Conservation (phyloP, 2,888 invertebrate species). For the Pachycephus smyrnensis region DNA sequence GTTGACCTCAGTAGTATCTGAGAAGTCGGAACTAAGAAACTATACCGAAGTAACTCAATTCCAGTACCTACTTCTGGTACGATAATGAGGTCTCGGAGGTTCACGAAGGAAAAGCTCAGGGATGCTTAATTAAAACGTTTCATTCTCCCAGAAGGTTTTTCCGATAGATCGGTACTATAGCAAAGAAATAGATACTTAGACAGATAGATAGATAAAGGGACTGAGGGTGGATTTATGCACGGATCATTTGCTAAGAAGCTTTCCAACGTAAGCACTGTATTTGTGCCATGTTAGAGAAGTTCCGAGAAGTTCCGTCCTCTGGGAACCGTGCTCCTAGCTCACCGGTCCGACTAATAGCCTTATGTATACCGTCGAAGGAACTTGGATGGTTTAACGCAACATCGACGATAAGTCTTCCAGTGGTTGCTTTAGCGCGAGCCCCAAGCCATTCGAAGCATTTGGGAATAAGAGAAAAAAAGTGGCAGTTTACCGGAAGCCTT, state of each 20-base stretch:
- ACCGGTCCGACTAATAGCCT: slow-evolving; percentile 17
- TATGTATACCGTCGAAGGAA: neutral
- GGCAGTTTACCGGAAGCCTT: neutral
- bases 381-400: neutral
- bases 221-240: neutral
- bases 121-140: slow-evolving; percentile 3
- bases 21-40: neutral
- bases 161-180: neutral
- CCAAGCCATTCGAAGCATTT: neutral
- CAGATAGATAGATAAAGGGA: neutral
- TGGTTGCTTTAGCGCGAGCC: neutral
- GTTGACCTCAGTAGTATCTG: neutral
- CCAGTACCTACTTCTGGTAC: neutral
- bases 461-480: neutral
- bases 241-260: slow-evolving; percentile 20
- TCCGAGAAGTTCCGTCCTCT: slow-evolving; percentile 15
- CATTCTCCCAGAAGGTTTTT: neutral
- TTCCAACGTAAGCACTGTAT: slow-evolving; percentile 15
- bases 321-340: slow-evolving; percentile 16
- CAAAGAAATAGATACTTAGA: neutral
- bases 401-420: neutral
- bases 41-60: neutral
- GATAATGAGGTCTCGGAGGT: neutral
- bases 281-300: slow-evolving; percentile 11
- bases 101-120: neutral